phyloP scores from a whole-genome alignment of 2,113 vertebrate species.

The Archilochus colubris region DNA sequence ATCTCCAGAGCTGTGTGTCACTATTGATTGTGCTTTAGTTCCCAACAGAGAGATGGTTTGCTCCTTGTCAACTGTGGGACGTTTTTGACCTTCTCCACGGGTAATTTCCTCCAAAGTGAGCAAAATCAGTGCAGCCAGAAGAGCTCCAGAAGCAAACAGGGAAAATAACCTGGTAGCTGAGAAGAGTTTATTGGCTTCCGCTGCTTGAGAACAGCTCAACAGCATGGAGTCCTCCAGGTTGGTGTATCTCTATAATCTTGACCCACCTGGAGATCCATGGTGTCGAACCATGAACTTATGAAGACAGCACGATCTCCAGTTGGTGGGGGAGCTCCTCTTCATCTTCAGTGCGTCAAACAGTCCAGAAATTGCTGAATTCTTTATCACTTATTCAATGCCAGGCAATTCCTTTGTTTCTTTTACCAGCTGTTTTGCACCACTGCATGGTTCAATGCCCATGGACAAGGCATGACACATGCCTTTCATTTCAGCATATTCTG shows the following conservation, averaged over 20 bases:
- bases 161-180: background rate
- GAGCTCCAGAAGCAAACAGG: background rate
- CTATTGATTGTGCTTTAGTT: background rate
- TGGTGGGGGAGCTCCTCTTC: constrained; percentile 63
- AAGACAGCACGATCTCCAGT: constrained; percentile 54
- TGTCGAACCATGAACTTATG: constrained; percentile 79
- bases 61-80: background rate
- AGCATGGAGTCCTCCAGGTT: constrained; percentile 86
- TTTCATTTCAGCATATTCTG: background rate
- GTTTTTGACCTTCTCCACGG: background rate
- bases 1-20: background rate
- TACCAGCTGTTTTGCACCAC: background rate
- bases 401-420: background rate
- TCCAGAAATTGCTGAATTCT: background rate
- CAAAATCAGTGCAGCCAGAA: background rate
- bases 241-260: constrained; percentile 80
- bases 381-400: background rate
- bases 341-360: background rate
- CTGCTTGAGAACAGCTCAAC: constrained; percentile 80
- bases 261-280: constrained; percentile 87
- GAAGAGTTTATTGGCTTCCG: constrained; percentile 54
- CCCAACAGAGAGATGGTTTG: background rate
- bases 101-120: background rate
- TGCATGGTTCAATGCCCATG: background rate
- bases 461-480: background rate